Conservation (phyloP, 2,113 vertebrate genomes). For the Seriola rivoliana region DNA sequence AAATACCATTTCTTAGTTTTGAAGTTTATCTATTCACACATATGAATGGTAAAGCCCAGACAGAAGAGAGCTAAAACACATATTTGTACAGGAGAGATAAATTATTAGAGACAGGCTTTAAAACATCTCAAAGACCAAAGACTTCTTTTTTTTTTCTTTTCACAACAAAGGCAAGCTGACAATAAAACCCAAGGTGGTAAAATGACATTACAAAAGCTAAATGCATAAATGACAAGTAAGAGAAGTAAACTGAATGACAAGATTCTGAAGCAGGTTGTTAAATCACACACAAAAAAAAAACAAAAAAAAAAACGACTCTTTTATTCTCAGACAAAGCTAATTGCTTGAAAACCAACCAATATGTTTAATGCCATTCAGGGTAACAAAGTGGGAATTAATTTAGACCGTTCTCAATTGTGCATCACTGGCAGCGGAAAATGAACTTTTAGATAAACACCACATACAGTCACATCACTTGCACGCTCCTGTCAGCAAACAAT, state of each 20-base stretch:
- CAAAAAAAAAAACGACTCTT: not conserved
- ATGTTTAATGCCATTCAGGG: conserved; percentile 6
- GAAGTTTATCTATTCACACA: conserved; percentile 38
- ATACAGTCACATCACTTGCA: conserved; percentile 8
- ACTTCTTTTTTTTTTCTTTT: not conserved
- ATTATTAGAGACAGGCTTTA: conserved; percentile 12
- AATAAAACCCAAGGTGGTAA: conserved; percentile 3
- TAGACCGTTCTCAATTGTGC: not conserved
- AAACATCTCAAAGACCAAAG: not conserved
- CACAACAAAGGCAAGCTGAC: not conserved
- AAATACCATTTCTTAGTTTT: conserved; percentile 19
- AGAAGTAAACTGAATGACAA: conserved; percentile 9
- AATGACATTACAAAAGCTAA: conserved; percentile 16
- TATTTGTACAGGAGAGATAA: conserved; percentile 15
- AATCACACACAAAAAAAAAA: conserved; percentile 11
- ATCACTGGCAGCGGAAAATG: conserved; percentile 7
- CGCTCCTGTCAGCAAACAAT: conserved; percentile 31
- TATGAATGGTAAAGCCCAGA: conserved; percentile 9
- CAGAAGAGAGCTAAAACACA: conserved; percentile 7
- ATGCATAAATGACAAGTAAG: conserved; percentile 24
- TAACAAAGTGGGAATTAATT: conserved; percentile 16
- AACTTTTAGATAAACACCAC: conserved; percentile 27
- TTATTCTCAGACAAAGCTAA: conserved; percentile 47
- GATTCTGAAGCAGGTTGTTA: conserved; percentile 20
- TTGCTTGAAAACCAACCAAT: not conserved